Percentiles rank a stretch among this genome's conserved stretches.
phyloP scores from a whole-genome alignment of 1,140 invertebrate genomes.

The Rhopalosiphum maidis region DNA sequence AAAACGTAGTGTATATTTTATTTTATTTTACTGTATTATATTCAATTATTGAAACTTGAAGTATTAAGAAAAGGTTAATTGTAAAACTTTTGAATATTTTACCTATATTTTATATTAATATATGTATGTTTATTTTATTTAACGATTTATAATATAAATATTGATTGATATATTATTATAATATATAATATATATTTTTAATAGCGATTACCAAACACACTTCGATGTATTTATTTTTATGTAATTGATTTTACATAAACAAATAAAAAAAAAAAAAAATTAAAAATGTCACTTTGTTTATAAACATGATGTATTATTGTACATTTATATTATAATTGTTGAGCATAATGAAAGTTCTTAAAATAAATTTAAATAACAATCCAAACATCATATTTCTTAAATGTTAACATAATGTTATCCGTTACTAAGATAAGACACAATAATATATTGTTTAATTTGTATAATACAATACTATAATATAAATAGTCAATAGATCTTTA shows the following conservation, averaged over 20 bases:
- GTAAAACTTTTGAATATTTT: not conserved
- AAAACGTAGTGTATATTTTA: not conserved
- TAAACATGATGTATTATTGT: conserved; percentile 17
- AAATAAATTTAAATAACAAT: conserved; percentile 24
- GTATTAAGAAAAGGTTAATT: not conserved
- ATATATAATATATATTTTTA: not conserved
- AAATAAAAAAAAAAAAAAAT: not conserved
- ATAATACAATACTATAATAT: conserved; percentile 8
- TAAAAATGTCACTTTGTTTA: not conserved
- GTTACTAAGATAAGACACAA: not conserved
- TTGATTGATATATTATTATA: not conserved
- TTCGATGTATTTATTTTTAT: not conserved
- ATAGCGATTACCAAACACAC: not conserved
- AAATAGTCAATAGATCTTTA: not conserved
- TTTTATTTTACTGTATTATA: not conserved
- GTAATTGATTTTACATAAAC: not conserved
- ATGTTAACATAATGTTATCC: not conserved
- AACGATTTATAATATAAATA: not conserved
- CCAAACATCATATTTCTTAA: not conserved
- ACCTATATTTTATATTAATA: not conserved
- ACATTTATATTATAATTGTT: conserved; percentile 23
- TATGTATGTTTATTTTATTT: not conserved
- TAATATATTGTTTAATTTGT: not conserved
- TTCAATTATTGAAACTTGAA: not conserved
- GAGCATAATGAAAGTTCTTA: conserved; percentile 29